phyloP scores from a whole-genome alignment of 2,113 vertebrate genomes.

The Typhlomys cinereus region DNA sequence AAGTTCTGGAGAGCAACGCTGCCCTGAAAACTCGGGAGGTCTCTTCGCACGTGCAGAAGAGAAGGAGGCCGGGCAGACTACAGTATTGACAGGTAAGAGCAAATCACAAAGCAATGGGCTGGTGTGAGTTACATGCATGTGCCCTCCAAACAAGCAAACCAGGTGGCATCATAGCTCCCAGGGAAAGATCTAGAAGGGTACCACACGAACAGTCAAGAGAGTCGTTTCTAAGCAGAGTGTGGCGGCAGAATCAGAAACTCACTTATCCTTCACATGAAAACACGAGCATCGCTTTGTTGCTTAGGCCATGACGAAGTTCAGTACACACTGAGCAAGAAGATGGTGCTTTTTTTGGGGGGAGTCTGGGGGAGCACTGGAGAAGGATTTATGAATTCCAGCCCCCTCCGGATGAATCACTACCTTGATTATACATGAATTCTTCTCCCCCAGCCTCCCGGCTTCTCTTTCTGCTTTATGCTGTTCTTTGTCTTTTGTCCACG shows the following conservation, averaged over 20 bases:
- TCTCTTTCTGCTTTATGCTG: background rate
- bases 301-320: background rate
- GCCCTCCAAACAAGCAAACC: no score
- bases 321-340: fast-evolving
- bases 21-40: background rate
- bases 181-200: no score
- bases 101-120: background rate
- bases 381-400: no score
- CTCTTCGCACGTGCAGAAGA: fast-evolving
- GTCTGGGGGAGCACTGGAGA: background rate
- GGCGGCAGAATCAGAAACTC: fast-evolving
- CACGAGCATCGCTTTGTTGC: fast-evolving
- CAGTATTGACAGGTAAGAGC: background rate
- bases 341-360: fast-evolving
- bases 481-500: background rate
- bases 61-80: background rate
- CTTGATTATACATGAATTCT: fast-evolving
- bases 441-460: background rate
- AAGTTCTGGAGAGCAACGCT: fast-evolving
- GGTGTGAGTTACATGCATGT: background rate
- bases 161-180: no score
- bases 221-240: fast-evolving
- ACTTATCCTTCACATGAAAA: background rate
- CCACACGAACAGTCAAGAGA: background rate
- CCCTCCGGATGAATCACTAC: background rate